Conservation (phyloP, 1,140 invertebrate species). For the Heliconius hermathena region DNA sequence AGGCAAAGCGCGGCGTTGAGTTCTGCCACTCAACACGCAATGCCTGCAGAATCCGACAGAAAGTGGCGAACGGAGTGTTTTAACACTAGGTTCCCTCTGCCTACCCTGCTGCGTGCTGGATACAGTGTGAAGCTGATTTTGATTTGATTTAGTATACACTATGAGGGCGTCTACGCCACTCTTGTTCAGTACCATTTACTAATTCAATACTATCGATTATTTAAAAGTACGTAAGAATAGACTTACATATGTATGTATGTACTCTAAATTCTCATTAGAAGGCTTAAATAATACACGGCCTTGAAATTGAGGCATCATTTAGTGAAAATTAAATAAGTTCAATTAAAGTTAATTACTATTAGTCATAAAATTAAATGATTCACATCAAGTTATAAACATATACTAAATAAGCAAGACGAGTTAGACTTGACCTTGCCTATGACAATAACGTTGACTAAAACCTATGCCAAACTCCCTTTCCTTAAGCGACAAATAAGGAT, state of each 20-base stretch:
- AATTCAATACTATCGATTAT: background rate
- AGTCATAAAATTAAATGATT: background rate
- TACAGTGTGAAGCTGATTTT: too few relatives aligned
- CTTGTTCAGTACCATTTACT: background rate
- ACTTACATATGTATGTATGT: background rate
- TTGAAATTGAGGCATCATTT: background rate
- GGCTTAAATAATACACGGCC: background rate
- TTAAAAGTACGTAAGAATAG: background rate
- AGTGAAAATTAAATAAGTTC: background rate
- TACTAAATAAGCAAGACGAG: conserved; percentile 1
- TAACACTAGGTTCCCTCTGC: too few relatives aligned
- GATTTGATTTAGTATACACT: background rate
- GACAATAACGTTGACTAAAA: conserved; percentile 19
- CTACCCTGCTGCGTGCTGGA: too few relatives aligned
- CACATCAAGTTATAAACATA: background rate
- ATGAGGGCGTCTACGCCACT: background rate
- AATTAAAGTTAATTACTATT: background rate
- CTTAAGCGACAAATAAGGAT: background rate
- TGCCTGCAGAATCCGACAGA: too few relatives aligned
- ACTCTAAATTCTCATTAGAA: background rate
- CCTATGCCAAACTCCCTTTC: conserved; percentile 6
- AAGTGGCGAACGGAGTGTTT: too few relatives aligned
- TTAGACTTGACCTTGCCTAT: conserved; percentile 30
- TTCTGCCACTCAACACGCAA: too few relatives aligned
- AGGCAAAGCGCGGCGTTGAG: too few relatives aligned